Base-by-base conservation (phyloP, 2,888 invertebrate genomes). In the Peribatodes rhomboidaria region DNA sequence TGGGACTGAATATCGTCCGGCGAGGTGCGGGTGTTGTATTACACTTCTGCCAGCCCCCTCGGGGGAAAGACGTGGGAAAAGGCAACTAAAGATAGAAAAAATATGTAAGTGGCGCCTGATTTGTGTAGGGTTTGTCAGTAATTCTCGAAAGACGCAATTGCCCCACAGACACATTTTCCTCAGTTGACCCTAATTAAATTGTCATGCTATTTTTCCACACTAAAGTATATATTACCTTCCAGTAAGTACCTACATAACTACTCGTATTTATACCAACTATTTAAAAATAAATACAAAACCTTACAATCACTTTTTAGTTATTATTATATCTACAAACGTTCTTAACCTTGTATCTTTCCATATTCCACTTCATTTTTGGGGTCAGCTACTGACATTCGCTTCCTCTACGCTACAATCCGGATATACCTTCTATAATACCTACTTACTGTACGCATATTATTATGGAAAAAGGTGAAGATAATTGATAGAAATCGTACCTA, bases 351-450 rank as follows among this genome's bases (percentile, higher is more conserved):
- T 14, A 11, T 22, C 18, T 41, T 58, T 35, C 49, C 54, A 50
- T 50, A 49, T 56, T 57, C 31, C n/a, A 46, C 35, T 53, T 27
- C 18, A 52, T 27, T 53, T 39, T 22, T 59, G 52, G 61, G 58
- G 61, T 65, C 63, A 59, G 52, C 47, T 42, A 54, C 49, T 60
- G 35, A 20, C 61, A 31, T 63, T 65, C 61, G 61, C 58, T 70
- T 67, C 66, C 67, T 61, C 8, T 20, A 31, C 16, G 14, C 14
- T 1, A 35, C 18, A 35, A 50, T 35, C 50, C 50, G 50, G 50
- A 50, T 20, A 35, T 50, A 33, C 27, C 27, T 16, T 18, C 16
- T 16, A 33, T 16, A 33, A 49, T 33, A 49, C 10, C 16, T 6
- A 11, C 11, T 33, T 33, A 33, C 33, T 33, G 18, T 35, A 20